These are phyloP conservation scores for Eutrigla gurnardus DNA, from an alignment of 2,797 vertebrate genomes.

Conservation along the genomic window DNA sequence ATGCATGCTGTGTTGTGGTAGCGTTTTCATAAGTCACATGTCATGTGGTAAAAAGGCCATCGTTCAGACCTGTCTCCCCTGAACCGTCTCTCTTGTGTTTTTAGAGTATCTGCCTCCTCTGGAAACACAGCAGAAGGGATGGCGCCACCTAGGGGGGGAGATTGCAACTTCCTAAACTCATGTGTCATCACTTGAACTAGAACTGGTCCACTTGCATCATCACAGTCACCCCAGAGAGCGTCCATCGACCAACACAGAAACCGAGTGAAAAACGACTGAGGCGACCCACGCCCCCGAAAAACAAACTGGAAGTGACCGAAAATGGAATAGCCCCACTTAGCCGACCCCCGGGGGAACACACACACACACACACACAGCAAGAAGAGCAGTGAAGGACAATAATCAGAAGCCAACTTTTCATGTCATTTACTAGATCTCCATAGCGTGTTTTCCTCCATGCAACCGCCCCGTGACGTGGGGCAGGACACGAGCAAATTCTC, in stretches of 20 bases:
- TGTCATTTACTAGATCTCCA: slow-evolving; percentile 68
- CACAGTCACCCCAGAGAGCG: slow-evolving; percentile 74
- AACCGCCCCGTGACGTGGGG: slow-evolving; percentile 41
- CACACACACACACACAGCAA: slow-evolving; percentile 30
- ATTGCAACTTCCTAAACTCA: slow-evolving; percentile 84
- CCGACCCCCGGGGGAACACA: slow-evolving; percentile 53
- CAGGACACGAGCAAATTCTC: slow-evolving; percentile 50
- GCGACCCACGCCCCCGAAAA: slow-evolving; percentile 45
- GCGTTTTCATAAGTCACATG: slow-evolving; percentile 26
- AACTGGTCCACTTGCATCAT: slow-evolving; percentile 76
- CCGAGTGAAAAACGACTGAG: slow-evolving; percentile 56
- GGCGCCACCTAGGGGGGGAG: slow-evolving; percentile 90
- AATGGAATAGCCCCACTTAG: slow-evolving; percentile 45
- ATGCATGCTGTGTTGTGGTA: slow-evolving; percentile 31
- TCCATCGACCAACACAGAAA: slow-evolving; percentile 70
- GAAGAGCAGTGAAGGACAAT: slow-evolving; percentile 59
- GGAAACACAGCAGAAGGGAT: slow-evolving; percentile 89
- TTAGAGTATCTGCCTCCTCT: slow-evolving; percentile 93
- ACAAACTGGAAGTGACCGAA: slow-evolving; percentile 54
- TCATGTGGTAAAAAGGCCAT: not conserved
- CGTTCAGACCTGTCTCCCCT: slow-evolving; percentile 36
- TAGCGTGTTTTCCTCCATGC: slow-evolving; percentile 59
- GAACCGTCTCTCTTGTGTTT: slow-evolving; percentile 69
- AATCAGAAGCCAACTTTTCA: slow-evolving; percentile 56
- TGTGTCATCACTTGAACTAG: slow-evolving; percentile 59